phyloP scores from a whole-genome alignment of 2,888 invertebrate species.

The Heliconius aoede region DNA sequence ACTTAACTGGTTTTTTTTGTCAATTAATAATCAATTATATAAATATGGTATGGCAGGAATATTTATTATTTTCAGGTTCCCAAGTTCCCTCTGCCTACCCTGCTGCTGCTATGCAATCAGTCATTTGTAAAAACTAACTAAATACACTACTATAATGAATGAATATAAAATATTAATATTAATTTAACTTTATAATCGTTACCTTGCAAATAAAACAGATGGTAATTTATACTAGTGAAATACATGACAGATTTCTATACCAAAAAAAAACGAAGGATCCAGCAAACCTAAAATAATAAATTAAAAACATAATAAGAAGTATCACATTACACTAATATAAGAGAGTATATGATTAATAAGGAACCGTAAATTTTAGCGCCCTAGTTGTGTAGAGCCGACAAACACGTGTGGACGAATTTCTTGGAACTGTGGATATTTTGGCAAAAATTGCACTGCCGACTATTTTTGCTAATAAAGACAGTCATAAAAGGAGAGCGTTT shows the following conservation, averaged over 20 bases:
- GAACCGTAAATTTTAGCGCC: conserved; percentile 67
- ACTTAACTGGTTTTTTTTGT: too few species aligned
- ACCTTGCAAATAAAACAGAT: background rate
- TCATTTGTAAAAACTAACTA: too few species aligned
- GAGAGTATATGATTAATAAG: conserved; percentile 71
- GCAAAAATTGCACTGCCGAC: conserved; percentile 48
- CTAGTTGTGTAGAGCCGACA: conserved; percentile 60
- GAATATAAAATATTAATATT: background rate
- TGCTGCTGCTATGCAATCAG: too few species aligned
- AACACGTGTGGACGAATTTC: conserved; percentile 62
- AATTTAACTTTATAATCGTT: background rate
- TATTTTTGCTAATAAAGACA: conserved; percentile 51
- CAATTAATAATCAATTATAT: too few species aligned
- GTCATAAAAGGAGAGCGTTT: conserved; percentile 38
- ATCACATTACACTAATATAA: conserved; percentile 49
- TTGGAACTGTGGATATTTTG: conserved; percentile 55
- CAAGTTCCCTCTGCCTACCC: too few species aligned
- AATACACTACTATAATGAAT: background rate
- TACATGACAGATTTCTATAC: background rate
- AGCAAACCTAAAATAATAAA: conserved; percentile 29
- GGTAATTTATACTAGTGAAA: background rate
- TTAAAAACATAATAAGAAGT: conserved; percentile 41
- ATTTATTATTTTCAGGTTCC: too few species aligned
- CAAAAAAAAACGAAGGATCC: background rate
- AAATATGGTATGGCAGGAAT: too few species aligned